Evolutionary conservation across 1,140 invertebrate genomes (phyloP).

Genomic region (Acromyrmex echinatior): DNA sequence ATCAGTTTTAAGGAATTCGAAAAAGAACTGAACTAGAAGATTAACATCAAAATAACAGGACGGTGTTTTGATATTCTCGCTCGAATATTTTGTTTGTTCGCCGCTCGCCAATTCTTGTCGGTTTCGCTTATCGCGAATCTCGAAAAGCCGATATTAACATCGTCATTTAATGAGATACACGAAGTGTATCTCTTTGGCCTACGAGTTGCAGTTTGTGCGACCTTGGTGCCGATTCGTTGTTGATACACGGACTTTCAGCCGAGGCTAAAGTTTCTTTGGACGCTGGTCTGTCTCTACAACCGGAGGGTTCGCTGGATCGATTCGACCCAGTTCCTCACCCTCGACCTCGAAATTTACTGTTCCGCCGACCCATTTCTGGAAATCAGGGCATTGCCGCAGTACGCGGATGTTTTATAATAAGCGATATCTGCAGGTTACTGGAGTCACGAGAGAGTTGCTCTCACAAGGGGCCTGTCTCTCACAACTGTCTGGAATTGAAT

Average conservation of each 20-base stretch:
- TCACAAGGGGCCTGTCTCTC: too few relatives aligned
- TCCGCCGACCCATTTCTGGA: constrained; percentile 66
- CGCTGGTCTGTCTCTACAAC: constrained; percentile 6
- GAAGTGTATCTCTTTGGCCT: neutral
- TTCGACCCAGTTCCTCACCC: constrained; percentile 70
- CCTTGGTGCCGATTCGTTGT: neutral
- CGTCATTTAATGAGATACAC: constrained; percentile 20
- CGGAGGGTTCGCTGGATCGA: constrained; percentile 65
- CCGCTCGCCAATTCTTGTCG: too few relatives aligned
- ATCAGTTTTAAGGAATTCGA: too few relatives aligned
- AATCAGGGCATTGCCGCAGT: constrained; percentile 47
- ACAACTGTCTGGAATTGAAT: too few relatives aligned
- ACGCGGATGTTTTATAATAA: neutral
- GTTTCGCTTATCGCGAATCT: constrained; percentile 2
- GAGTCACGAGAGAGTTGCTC: too few relatives aligned
- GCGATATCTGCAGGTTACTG: neutral
- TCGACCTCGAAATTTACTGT: constrained; percentile 70
- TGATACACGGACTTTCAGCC: neutral
- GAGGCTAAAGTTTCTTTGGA: constrained; percentile 55
- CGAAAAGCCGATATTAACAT: neutral
- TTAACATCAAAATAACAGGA: too few relatives aligned
- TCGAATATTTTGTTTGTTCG: neutral
- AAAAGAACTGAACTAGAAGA: too few relatives aligned
- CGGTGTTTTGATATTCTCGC: neutral
- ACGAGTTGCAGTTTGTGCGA: neutral